Base-by-base conservation (phyloP, 2,888 invertebrate genomes). In the Yponomeuta malinellus region DNA sequence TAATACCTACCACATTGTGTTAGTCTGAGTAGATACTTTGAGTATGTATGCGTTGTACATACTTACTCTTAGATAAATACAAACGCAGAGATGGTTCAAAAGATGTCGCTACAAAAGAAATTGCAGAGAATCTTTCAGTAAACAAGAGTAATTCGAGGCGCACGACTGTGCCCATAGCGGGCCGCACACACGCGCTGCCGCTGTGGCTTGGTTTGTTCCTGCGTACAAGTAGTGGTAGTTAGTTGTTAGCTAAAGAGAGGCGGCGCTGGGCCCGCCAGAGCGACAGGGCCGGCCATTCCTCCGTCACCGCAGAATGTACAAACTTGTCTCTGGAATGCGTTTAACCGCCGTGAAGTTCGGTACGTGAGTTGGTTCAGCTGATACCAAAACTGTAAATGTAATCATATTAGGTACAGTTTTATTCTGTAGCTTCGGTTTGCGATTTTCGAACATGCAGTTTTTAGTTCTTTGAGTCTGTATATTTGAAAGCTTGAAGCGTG, bases 81-180 rank as follows among this genome's bases (percentile, higher is more conserved):
- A 59, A 59, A 59, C 52, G 15, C 52, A 59, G 52, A 59, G 52
- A 59, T 59, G 52, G 15, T 59, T 15, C 52, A 59, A 59, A 59
- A 59, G 52, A 12, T 59, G 52, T 59, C 52, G 52, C 52, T 59
- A 59, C 52, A 15, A 59, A 59, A 59, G 15, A 59, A 59, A 59
- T 59, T 59, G 52, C 52, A 59, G 52, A 59, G 52, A 59, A 59
- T 59, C 52, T 59, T 59, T 59, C 52, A 59, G 52, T 59, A 59
- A 59, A 59, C 52, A 59, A 59, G 52, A 59, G 52, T 59, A 59
- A 59, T 59, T 59, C 52, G 52, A 59, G 52, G 52, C 52, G 52
- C 52, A 59, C 52, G 52, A 15, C 52, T 59, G 52, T 52, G 52
- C 15, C 52, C 52, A 5, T 59, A 59, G 52, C 52, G 52, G 52